Evolutionary conservation across 1,140 invertebrate species (phyloP).

Genomic region (Drosophila littoralis): DNA sequence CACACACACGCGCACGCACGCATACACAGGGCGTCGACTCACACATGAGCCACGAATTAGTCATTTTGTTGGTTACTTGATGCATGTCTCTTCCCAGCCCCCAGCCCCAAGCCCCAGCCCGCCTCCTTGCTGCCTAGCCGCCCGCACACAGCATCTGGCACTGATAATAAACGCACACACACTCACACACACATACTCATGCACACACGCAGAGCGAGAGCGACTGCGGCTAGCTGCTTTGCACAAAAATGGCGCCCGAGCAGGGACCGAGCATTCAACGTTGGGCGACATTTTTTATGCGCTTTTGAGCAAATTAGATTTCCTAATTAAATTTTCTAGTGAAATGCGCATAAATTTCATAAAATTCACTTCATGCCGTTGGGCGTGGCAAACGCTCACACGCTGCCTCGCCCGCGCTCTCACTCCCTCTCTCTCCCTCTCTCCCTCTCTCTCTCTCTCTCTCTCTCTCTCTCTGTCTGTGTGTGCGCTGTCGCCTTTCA

Average conservation of each 20-base stretch:
- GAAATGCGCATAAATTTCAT: constrained; percentile 83
- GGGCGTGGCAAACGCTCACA: constrained; percentile 19
- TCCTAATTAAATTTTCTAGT: constrained; percentile 84
- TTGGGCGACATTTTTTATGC: constrained; percentile 78
- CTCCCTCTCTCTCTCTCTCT: constrained; percentile 4
- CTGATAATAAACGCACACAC: constrained; percentile 42
- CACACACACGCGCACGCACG: neutral
- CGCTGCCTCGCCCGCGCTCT: neutral
- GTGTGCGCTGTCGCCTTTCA: constrained; percentile 63
- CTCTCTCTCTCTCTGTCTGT: neutral
- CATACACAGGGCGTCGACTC: constrained; percentile 15
- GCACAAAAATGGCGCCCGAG: constrained; percentile 63
- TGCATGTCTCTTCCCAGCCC: constrained; percentile 48
- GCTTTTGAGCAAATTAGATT: constrained; percentile 84
- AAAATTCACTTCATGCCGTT: constrained; percentile 63
- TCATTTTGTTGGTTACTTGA: constrained; percentile 82
- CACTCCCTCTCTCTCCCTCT: neutral
- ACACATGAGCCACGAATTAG: constrained; percentile 65
- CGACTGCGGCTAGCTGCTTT: constrained; percentile 24
- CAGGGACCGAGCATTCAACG: constrained; percentile 8
- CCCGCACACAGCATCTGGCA: constrained; percentile 13
- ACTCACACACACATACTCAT: constrained; percentile 20
- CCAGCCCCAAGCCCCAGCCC: neutral
- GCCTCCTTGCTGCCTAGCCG: neutral
- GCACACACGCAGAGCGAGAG: constrained; percentile 10